Evolutionary conservation across 1,140 invertebrate species (phyloP), one percentile per base, ranked within the genome.

Genomic region (Monochamus saltuarius): DNA sequence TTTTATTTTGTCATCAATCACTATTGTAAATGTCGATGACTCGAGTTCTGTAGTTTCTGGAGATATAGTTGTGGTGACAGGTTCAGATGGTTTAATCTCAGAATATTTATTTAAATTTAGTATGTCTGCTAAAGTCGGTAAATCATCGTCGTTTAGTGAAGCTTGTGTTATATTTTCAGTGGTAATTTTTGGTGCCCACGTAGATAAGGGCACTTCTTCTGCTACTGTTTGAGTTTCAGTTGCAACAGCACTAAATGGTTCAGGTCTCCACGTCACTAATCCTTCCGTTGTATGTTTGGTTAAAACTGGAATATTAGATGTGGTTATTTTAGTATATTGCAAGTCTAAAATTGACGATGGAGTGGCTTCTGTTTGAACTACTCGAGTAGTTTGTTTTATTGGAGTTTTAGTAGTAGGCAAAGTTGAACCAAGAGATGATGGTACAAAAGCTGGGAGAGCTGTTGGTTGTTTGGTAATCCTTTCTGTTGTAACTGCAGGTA

Each of bases 391-490:
- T 42, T 42, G 39, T 42, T 42, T 42, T 42, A 7, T 42, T n/a
- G 39, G n/a, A 42, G 39, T 42, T 13, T n/a, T 42, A 42, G 39
- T 42, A 3, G 39, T 42, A 13, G 39, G n/a, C 39, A 42, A 13
- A 4, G 39, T n/a, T 13, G 16, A 17, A 13, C 39, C 16, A 17
- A 17, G n/a, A n/a, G 39, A 13, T 13, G 39, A 42, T n/a, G 39
- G n/a, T 42, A 7, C 7, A 13, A 42, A 13, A 2, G 16, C 39
- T 42, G 39, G 39, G 16, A 42, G 39, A 3, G n/a, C 7, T 2
- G 2, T 42, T 42, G 39, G 16, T 4, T 13, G 16, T 29, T 29
- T 29, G 22, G 22, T 29, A 29, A 29, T 6, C 2, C 22, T 6
- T 29, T 29, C 22, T 29, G 39, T 16, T 16, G 7, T 42, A 42